A percentile compares a stretch with the other conserved stretches of the same genome.
Conservation (phyloP, 2,888 invertebrate species). For the Lasioglossum villosulum region DNA sequence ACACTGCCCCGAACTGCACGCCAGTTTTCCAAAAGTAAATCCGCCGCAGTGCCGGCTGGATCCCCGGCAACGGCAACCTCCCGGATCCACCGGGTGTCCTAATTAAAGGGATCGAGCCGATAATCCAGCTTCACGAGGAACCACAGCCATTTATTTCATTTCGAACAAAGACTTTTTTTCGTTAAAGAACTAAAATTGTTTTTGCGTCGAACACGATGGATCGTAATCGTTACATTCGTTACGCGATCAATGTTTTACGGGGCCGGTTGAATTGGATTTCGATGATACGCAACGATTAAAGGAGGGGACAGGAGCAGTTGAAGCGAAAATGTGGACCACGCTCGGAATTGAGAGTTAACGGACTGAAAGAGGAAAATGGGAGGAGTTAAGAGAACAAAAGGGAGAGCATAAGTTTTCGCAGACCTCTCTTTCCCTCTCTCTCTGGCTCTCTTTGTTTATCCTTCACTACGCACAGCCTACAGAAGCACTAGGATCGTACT, state of each 20-base stretch:
- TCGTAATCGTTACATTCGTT: not conserved
- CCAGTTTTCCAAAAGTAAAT: slow-evolving; percentile 30
- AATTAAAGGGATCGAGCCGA: not conserved
- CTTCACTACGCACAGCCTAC: slow-evolving; percentile 50
- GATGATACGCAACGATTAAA: not conserved
- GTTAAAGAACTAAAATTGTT: not conserved
- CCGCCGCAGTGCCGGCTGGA: not conserved
- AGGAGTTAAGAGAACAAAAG: slow-evolving; percentile 16
- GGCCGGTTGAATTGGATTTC: not conserved
- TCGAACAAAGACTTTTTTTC: not conserved
- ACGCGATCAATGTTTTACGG: not conserved
- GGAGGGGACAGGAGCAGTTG: not conserved
- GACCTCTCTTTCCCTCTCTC: slow-evolving; percentile 9
- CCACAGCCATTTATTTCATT: not conserved
- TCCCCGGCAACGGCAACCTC: not conserved
- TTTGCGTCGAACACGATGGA: not conserved
- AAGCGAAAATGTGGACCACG: slow-evolving; percentile 9
- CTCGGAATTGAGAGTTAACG: not conserved
- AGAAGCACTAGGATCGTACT: slow-evolving; percentile 44
- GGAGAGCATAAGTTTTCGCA: slow-evolving; percentile 45
- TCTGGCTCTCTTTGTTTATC: slow-evolving; percentile 39
- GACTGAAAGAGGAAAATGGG: not conserved
- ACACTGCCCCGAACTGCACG: slow-evolving; percentile 15
- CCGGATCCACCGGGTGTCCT: not conserved
- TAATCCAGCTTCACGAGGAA: not conserved